A percentile compares a stretch with the other conserved stretches of the same genome.
Conservation (phyloP, 2,113 vertebrate species). For the Epinephelus fuscoguttatus region DNA sequence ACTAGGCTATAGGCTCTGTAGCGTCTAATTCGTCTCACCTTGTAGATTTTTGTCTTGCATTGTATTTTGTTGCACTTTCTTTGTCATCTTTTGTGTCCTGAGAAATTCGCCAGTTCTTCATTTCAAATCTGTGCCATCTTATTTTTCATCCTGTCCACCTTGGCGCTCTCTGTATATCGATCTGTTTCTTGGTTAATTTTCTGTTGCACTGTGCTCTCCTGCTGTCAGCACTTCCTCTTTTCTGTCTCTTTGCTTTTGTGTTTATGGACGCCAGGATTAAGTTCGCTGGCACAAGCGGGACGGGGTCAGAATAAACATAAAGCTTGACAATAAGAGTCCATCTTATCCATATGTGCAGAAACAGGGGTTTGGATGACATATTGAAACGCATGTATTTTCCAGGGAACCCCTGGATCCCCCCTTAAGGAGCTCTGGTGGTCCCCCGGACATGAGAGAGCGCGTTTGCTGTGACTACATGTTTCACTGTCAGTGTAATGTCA, state of each 20-base stretch:
- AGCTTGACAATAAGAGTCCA: background rate
- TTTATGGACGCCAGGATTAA: background rate
- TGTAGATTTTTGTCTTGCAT: too few species aligned
- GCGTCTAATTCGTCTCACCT: too few species aligned
- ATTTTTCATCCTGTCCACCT: background rate
- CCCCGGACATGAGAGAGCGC: background rate
- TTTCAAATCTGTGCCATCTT: too few species aligned
- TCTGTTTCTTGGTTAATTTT: background rate
- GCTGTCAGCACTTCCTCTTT: constrained; percentile 9
- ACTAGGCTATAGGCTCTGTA: too few species aligned
- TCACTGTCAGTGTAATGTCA: background rate
- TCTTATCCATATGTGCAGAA: background rate
- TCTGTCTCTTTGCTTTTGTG: background rate
- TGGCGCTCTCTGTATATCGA: too few species aligned
- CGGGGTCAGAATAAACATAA: background rate
- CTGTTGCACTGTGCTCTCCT: background rate
- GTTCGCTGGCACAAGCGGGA: background rate
- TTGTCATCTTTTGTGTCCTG: too few species aligned
- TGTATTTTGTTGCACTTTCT: too few species aligned
- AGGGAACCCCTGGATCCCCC: background rate
- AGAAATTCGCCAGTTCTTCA: too few species aligned
- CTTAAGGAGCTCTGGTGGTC: background rate
- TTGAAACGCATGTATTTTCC: background rate
- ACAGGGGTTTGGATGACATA: background rate
- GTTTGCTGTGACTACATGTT: background rate